Evolutionary conservation across 2,113 vertebrate species (phyloP).

Genomic region (Gopherus flavomarginatus): DNA sequence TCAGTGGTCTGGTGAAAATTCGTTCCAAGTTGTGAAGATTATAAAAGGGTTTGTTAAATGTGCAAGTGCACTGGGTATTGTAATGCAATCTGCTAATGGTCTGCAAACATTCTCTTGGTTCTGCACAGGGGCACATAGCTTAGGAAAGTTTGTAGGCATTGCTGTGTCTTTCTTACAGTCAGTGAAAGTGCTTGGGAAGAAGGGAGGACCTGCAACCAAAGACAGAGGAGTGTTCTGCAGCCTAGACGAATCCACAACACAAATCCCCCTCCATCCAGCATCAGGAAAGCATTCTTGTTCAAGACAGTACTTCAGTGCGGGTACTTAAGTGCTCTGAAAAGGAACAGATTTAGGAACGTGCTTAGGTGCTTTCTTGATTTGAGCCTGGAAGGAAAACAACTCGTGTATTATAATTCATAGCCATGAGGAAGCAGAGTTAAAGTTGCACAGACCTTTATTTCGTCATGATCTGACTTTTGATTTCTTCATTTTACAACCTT

Average conservation of each 20-base stretch:
- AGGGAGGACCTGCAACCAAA: not conserved
- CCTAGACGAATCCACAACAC: not conserved
- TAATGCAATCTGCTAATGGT: not conserved
- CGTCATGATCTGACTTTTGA: not conserved
- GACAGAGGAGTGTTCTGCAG: not conserved
- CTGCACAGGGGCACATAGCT: not conserved
- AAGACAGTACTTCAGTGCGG: not conserved
- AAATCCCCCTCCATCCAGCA: not conserved
- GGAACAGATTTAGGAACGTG: not conserved
- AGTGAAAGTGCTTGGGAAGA: not conserved
- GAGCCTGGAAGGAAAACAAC: not conserved
- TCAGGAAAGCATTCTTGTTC: not conserved
- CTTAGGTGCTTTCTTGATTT: conserved; percentile 9
- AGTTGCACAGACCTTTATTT: not conserved
- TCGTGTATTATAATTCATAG: not conserved
- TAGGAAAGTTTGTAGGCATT: not conserved
- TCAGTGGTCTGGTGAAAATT: not conserved
- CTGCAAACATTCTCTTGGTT: not conserved
- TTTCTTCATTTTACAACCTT: not conserved
- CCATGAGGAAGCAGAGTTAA: not conserved
- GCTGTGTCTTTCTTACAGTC: not conserved
- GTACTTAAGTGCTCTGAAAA: not conserved
- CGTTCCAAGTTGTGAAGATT: not conserved
- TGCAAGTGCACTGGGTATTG: not conserved
- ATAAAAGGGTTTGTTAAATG: not conserved